These are phyloP conservation scores for Xiphophorus couchianus DNA, from an alignment of 2,113 vertebrate species.

Conservation along the genomic window DNA sequence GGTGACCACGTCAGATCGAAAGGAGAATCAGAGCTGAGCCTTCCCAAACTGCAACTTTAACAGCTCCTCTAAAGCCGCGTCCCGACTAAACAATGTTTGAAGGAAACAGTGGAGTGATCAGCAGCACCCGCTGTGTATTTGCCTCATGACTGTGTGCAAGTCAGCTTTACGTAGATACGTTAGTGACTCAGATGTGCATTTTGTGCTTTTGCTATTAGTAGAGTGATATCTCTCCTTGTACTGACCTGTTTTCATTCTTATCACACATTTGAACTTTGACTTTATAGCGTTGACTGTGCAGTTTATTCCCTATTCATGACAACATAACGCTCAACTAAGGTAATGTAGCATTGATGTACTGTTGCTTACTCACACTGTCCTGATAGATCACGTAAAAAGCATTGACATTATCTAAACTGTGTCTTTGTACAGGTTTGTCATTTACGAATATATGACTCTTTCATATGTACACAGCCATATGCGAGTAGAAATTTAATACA, in stretches of 20 bases:
- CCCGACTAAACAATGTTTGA: conserved; percentile 27
- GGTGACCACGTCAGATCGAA: not conserved
- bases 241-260: conserved; percentile 15
- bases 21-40: conserved; percentile 1
- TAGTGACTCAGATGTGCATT: conserved; percentile 21
- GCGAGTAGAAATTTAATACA: not conserved
- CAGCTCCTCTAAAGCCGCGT: not conserved
- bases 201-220: conserved; percentile 19
- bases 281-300: conserved; percentile 14
- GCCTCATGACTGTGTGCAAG: conserved; percentile 2
- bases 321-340: not conserved
- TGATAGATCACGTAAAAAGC: conserved; percentile 7
- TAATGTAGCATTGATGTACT: conserved; percentile 30
- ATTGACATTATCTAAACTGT: conserved; percentile 8
- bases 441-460: conserved; percentile 28
- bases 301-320: not conserved
- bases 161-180: conserved; percentile 33
- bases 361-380: conserved; percentile 8
- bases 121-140: conserved; percentile 1
- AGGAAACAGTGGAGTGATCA: conserved; percentile 20
- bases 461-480: not conserved
- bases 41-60: conserved; percentile 13
- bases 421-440: conserved; percentile 6
- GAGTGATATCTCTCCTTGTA: not conserved
- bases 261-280: conserved; percentile 17